Percentiles rank a stretch among this genome's conserved stretches.
Evolutionary conservation across 2,888 invertebrate species (phyloP).

Genomic region (Diabrotica balteata): DNA sequence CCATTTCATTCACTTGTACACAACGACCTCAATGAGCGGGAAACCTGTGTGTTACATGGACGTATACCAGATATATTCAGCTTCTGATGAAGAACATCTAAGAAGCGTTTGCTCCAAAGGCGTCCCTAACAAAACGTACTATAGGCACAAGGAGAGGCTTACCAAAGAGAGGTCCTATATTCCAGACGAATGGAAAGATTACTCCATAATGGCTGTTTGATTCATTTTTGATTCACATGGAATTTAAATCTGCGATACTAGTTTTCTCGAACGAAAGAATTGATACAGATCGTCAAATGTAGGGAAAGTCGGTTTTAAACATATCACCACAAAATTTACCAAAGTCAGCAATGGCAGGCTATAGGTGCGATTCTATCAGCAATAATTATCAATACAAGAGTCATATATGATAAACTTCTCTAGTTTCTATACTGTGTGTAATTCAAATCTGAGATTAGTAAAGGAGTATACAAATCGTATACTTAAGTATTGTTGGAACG

Average conservation of each 20-base stretch:
- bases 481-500: too few relatives aligned
- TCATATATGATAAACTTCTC: too few relatives aligned
- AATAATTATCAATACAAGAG: too few relatives aligned
- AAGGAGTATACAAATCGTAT: too few relatives aligned
- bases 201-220: constrained; percentile 29
- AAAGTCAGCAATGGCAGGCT: too few relatives aligned
- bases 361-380: too few relatives aligned
- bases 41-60: constrained; percentile 46
- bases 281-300: too few relatives aligned
- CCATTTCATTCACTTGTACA: constrained; percentile 46
- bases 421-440: too few relatives aligned
- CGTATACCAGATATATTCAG: constrained; percentile 43
- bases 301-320: too few relatives aligned
- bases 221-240: background rate
- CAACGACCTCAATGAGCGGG: constrained; percentile 35
- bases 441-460: too few relatives aligned
- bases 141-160: constrained; percentile 29
- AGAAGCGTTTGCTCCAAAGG: constrained; percentile 40
- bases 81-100: constrained; percentile 40
- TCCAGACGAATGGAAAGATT: constrained; percentile 26
- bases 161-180: constrained; percentile 8
- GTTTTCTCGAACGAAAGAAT: too few relatives aligned
- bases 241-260: constrained; percentile 4
- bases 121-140: constrained; percentile 33
- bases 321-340: too few relatives aligned